Percentiles rank a stretch among this genome's conserved stretches.
Evolutionary conservation across 2,113 vertebrate species (phyloP).

Genomic region (Mystacornis crossleyi): DNA sequence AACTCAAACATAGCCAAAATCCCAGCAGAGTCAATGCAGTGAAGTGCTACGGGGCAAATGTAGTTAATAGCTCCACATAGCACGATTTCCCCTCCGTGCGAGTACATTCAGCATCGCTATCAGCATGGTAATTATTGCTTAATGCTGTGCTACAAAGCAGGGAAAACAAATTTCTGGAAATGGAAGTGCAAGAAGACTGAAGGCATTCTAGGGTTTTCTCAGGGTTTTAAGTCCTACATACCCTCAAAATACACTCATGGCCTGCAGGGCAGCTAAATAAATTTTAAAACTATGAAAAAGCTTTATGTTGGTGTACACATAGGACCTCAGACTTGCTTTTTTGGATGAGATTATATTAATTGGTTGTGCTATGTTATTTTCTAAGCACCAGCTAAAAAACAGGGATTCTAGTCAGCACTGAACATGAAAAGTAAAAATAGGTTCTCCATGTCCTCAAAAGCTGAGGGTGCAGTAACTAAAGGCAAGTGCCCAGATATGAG

Average conservation of each 20-base stretch:
- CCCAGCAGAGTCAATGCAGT: conserved; percentile 34
- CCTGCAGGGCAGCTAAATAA: background rate
- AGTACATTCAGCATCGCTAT: background rate
- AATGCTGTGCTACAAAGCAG: background rate
- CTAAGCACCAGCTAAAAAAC: background rate
- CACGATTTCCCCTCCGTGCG: background rate
- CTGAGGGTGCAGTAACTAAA: background rate
- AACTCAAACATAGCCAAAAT: conserved; percentile 3
- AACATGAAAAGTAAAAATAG: background rate
- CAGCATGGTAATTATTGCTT: conserved; percentile 44
- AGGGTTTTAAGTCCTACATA: background rate
- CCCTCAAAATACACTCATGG: background rate
- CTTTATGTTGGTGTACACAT: background rate
- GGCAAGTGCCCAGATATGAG: background rate
- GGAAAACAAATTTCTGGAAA: background rate
- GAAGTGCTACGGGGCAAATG: conserved; percentile 36
- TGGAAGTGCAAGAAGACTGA: background rate
- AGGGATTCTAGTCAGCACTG: background rate
- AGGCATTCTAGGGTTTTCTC: background rate
- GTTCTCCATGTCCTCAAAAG: background rate
- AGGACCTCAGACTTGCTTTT: background rate
- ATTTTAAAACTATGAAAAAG: background rate
- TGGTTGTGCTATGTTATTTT: background rate
- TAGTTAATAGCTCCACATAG: conserved; percentile 38
- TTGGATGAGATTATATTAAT: background rate